Conservation (phyloP, 37 sponge, comb jelly and placozoan genomes). For the Ephydatia muelleri region DNA sequence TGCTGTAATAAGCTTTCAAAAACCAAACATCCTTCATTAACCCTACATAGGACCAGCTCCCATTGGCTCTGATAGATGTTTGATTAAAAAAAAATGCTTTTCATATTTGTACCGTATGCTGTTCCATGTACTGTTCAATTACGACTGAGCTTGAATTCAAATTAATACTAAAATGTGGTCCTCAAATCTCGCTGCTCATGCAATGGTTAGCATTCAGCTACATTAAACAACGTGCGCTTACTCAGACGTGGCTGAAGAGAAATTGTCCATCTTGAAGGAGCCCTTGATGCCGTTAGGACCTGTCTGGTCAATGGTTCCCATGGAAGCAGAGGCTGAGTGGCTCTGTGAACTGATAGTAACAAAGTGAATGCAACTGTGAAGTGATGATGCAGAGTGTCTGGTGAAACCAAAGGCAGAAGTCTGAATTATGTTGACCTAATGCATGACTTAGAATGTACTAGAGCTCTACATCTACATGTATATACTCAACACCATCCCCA, state of each 20-base stretch:
- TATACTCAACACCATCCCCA: not conserved
- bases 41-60: too few relatives aligned
- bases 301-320: conserved; percentile 82
- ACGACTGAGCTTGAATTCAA: too few relatives aligned
- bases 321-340: conserved; percentile 83
- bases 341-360: conserved; percentile 24
- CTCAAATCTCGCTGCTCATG: too few relatives aligned
- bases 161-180: too few relatives aligned
- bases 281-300: conserved; percentile 29
- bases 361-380: not conserved
- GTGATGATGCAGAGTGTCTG: not conserved
- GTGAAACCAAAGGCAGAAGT: not conserved
- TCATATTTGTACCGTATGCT: too few relatives aligned
- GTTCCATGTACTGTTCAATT: too few relatives aligned
- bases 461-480: not conserved
- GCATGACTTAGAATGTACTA: too few relatives aligned
- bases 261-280: not conserved
- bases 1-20: too few relatives aligned
- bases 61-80: too few relatives aligned
- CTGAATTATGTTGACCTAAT: not conserved
- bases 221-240: not conserved
- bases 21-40: too few relatives aligned
- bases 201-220: not conserved
- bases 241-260: not conserved
- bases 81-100: too few relatives aligned